Conservation (phyloP, 2,888 invertebrate species). For the Xestia sexstrigata region DNA sequence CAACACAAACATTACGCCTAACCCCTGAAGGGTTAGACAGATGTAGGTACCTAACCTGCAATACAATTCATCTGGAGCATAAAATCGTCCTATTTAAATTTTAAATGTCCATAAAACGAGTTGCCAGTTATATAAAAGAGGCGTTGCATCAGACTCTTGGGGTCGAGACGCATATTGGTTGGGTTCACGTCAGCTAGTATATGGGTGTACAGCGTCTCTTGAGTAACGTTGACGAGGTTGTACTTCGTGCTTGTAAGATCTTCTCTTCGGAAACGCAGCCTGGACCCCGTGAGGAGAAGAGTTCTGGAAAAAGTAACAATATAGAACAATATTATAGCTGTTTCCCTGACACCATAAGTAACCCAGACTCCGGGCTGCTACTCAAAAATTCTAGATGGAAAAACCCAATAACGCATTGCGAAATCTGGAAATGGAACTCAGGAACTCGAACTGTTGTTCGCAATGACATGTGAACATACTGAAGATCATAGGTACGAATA, state of each 20-base stretch:
- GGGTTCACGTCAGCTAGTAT: slow-evolving; percentile 57
- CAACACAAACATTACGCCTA: neutral
- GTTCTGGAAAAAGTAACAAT: slow-evolving; percentile 32
- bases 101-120: neutral
- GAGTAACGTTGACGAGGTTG: slow-evolving; percentile 34
- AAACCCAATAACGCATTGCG: neutral
- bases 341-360: neutral
- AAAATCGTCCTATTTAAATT: neutral
- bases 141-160: slow-evolving; percentile 38
- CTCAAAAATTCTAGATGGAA: neutral
- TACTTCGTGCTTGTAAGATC: slow-evolving; percentile 47
- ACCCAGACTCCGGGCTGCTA: neutral
- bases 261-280: slow-evolving; percentile 17
- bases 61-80: neutral
- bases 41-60: neutral
- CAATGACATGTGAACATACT: too few species aligned
- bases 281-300: slow-evolving; percentile 15
- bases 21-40: neutral
- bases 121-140: slow-evolving; percentile 17
- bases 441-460: too few species aligned
- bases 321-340: neutral
- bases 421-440: too few species aligned
- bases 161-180: slow-evolving; percentile 29
- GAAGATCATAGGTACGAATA: too few species aligned
- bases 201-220: slow-evolving; percentile 39